Conservation (phyloP, 1,140 invertebrate genomes). For the Atopsyche davidsoni region DNA sequence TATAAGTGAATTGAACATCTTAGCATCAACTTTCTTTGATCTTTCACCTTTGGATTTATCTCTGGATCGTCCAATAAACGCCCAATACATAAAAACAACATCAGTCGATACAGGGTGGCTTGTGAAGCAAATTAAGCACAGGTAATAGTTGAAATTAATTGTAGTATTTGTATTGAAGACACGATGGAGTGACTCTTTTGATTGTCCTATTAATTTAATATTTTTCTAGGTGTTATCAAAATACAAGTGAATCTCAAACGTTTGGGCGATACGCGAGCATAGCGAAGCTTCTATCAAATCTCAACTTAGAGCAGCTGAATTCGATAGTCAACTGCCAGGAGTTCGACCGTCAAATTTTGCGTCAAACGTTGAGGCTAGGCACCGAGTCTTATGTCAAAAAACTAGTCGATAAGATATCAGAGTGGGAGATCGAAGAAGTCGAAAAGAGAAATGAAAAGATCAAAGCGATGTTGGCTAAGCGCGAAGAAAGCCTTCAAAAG, state of each 20-base stretch:
- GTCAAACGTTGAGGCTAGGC: conserved; percentile 19
- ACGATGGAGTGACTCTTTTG: background rate
- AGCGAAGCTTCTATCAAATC: conserved; percentile 14
- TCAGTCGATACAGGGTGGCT: conserved; percentile 38
- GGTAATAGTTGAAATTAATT: conserved; percentile 29
- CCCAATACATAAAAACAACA: conserved; percentile 39
- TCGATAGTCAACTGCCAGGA: conserved; percentile 19
- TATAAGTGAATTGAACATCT: conserved; percentile 37
- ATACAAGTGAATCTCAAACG: conserved; percentile 14
- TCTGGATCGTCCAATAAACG: conserved; percentile 39
- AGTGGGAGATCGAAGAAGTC: conserved; percentile 36
- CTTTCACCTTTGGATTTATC: conserved; percentile 43
- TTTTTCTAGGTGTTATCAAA: conserved; percentile 25
- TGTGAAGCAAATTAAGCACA: conserved; percentile 40
- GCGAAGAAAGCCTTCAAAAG: conserved; percentile 34
- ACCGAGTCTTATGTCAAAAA: conserved; percentile 32
- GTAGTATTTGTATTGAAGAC: conserved; percentile 2
- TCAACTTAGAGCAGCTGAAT: conserved; percentile 22
- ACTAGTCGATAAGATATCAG: conserved; percentile 36
- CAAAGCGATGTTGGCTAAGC: conserved; percentile 34
- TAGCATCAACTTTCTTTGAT: conserved; percentile 40
- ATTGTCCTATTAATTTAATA: background rate
- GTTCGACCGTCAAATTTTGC: conserved; percentile 24
- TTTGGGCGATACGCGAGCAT: conserved; percentile 17
- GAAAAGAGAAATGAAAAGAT: conserved; percentile 33